Conservation (phyloP, 1,140 invertebrate genomes). For the Latrodectus geometricus region DNA sequence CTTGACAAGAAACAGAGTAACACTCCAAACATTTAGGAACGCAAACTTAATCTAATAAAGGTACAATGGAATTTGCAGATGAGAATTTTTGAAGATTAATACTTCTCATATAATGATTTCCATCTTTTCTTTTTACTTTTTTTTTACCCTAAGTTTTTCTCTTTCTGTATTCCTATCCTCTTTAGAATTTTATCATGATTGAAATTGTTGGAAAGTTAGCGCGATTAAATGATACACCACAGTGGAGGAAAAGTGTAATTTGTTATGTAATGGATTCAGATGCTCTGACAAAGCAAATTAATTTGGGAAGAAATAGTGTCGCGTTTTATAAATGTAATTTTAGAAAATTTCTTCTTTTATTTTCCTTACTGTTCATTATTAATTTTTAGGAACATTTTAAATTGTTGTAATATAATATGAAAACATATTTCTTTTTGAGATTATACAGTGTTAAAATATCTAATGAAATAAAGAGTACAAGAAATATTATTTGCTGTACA, state of each 20-base stretch:
- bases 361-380: too few species aligned
- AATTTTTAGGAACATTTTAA: too few species aligned
- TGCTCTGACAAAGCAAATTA: background rate
- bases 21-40: background rate
- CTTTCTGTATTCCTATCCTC: background rate
- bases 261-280: background rate
- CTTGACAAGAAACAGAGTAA: background rate
- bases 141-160: background rate
- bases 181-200: conserved; percentile 7
- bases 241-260: background rate
- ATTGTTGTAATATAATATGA: too few species aligned
- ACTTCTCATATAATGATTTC: background rate
- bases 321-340: too few species aligned
- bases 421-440: too few species aligned
- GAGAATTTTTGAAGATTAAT: conserved; percentile 2
- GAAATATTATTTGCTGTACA: too few species aligned
- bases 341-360: too few species aligned
- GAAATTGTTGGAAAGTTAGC: background rate
- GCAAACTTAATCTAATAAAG: background rate
- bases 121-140: background rate
- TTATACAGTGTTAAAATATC: too few species aligned
- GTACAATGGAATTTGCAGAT: background rate
- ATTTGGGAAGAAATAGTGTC: background rate
- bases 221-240: background rate
- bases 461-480: too few species aligned